Evolutionary conservation across 2,113 vertebrate species (phyloP).

Genomic region (Collichthys lucidus): DNA sequence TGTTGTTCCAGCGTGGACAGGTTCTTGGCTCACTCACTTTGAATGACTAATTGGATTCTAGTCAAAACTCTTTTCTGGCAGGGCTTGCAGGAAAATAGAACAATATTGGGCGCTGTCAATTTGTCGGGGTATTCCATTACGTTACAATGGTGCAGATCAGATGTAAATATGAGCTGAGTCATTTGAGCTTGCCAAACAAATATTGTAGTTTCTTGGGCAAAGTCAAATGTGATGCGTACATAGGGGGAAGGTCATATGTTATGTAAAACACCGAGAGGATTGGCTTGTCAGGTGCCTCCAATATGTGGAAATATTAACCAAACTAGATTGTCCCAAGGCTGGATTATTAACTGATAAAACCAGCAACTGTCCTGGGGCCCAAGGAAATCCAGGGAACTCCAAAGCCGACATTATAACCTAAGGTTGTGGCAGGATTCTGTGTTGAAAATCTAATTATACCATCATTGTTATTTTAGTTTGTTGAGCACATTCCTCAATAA

Average conservation of each 20-base stretch:
- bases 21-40: slow-evolving; percentile 72
- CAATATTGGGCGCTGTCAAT: slow-evolving; percentile 70
- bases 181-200: slow-evolving; percentile 48
- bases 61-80: slow-evolving; percentile 66
- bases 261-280: slow-evolving; percentile 17
- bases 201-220: slow-evolving; percentile 29
- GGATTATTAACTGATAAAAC: slow-evolving; percentile 9
- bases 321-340: neutral
- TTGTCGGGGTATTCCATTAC: slow-evolving; percentile 65
- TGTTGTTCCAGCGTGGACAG: slow-evolving; percentile 74
- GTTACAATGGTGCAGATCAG: slow-evolving; percentile 42
- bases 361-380: neutral
- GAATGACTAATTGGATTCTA: slow-evolving; percentile 77
- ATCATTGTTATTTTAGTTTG: neutral
- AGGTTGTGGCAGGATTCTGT: neutral
- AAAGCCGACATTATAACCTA: neutral
- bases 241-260: neutral
- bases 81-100: slow-evolving; percentile 63
- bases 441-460: neutral
- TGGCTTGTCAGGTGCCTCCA: neutral
- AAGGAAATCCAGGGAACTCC: neutral
- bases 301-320: slow-evolving; percentile 5
- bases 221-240: slow-evolving; percentile 16
- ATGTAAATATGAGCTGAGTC: slow-evolving; percentile 65
- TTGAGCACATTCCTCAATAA: neutral